Evolutionary conservation across 53 echinoderm and acorn worm species (phyloP), one percentile per base, ranked within the genome.

Genomic region (Temnopleurus reevesii): DNA sequence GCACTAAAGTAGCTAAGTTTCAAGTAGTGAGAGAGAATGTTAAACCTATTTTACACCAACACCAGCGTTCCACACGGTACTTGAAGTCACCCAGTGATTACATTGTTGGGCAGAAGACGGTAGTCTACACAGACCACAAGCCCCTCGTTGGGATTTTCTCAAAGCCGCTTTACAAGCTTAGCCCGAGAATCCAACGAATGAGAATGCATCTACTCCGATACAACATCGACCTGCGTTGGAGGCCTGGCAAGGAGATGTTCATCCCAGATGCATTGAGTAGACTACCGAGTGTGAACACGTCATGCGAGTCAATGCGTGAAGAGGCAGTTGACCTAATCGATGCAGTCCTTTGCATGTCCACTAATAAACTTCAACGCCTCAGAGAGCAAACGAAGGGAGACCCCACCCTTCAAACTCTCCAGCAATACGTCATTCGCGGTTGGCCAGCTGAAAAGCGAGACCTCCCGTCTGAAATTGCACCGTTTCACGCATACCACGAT

Each of bases 81-180:
- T n/a, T n/a, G n/a, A n/a, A n/a, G n/a, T n/a, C n/a, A n/a, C n/a
- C n/a, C n/a, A n/a, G n/a, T n/a, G n/a, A n/a, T n/a, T 89, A 90
- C 12, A 30, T 90, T 23, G 38, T n/a, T 5, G 90, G 90, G 23
- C 59, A 60, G 27, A 82, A 26, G 30, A 45, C 44, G 1, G 46
- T 45, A 18, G 46, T 60, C 36, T 19, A 59, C 45, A 92, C 92
- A 23, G 89, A 92, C 46, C 89, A 89, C 27, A 92, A 92, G 84
- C 92, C 92, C 25, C 71, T 92, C 17, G 76, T 92, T 43, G 90
- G 92, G 23, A 89, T 92, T 55, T 83, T 84, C 76, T 66, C 81
- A 44, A 92, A 92, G 33, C 89, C 92, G 51, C 31, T 92, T 46
- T 89, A 92, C 46, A 92, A 92, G 71, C 41, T 92, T 9, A 92